Evolutionary conservation across 1,140 invertebrate species (phyloP), one percentile per base, ranked within the genome.

Genomic region (Branchinecta lynchi): DNA sequence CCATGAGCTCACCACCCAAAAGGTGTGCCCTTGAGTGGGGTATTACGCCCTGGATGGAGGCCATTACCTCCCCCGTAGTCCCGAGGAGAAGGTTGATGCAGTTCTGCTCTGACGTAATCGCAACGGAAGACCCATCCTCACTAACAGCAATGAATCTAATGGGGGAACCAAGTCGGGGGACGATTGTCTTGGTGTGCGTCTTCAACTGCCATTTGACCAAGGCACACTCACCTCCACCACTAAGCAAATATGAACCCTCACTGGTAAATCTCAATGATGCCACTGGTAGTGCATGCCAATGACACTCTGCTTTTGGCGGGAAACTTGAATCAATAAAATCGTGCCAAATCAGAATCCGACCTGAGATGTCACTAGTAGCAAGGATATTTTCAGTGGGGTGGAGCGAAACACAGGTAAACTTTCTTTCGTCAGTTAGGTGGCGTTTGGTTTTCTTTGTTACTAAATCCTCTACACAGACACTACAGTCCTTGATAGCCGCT

Each of bases 221-320:
- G 0, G 89, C 87, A 76, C 84, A 84, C 77, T 93, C 91, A 68
- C 82, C 81, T 17, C 88, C 90, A 45, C 88, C 89, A 74, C 87
- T 89, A 72, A 86, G 87, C 75, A 93, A 78, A 66, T 82, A 80
- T 9, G 79, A 81, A 81, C 89, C 89, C 72, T 84, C 83, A 69
- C 79, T 76, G 46, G 87, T 86, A 75, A 90, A 91, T 7, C 78
- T 78, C 17, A 92, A 76, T 76, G 85, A 85, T 65, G 81, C 80
- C 1, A 92, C 86, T 70, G 86, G 82, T 70, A 89, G 80, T 15
- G 85, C 84, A 78, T 93, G 90, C 90, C 90, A 93, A 76, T 92
- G 89, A 74, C 84, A 85, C 20, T 84, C 78, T 10, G 82, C 78
- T 75, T 82, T 81, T n/a, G 79, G 75, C 32, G 81, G 77, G 6